Base-by-base conservation (phyloP, 2,797 vertebrate genomes). In the Leptoclinus maculatus region DNA sequence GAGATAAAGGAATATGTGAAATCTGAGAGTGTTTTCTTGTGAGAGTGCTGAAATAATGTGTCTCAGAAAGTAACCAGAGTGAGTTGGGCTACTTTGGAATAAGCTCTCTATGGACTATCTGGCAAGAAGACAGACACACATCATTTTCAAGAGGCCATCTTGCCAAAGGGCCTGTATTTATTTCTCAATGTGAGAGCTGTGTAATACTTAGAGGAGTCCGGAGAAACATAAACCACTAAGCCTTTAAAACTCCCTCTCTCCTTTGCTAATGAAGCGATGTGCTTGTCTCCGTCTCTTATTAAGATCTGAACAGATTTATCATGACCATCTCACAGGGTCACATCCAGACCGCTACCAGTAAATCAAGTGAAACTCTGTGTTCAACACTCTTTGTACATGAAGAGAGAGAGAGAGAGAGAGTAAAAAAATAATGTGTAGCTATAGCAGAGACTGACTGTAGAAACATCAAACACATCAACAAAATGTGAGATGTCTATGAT, bases 401-500 rank as follows among this genome's bases (percentile, higher is more conserved):
- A 79, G 2, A 77, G 4, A 65, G 8, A 32, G 60, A 29, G 11
- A 45, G 34, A 29, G 29, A 29, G 4, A 29, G 3, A 29, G 29
- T 29, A 6, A 7, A 43, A 13, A 58, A 39, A 63, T 4, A 19
- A 65, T 41, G 43, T 45, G 27, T 29, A 38, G 51, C 41, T 51
- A 12, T 27, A 72, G 57, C 58, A 76, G 56, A 81, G 54, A 49
- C 32, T 67, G 43, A 51, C 11, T 60, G 36, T n/a, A 29, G 57
- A 69, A 83, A 76, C 78, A 76, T 29, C 21, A 60, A 57, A 76
- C 43, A 63, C 56, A 23, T 78, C 41, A 74, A 19, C 19, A 64
- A 78, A 73, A 83, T 51, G n/a, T 21, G 66, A 80, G 64, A 70
- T 58, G 21, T 67, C 56, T 69, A 23, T 83, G 72, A 82, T 84